Evolutionary conservation across 2,888 invertebrate species (phyloP).

Genomic region (Troilus luridus): DNA sequence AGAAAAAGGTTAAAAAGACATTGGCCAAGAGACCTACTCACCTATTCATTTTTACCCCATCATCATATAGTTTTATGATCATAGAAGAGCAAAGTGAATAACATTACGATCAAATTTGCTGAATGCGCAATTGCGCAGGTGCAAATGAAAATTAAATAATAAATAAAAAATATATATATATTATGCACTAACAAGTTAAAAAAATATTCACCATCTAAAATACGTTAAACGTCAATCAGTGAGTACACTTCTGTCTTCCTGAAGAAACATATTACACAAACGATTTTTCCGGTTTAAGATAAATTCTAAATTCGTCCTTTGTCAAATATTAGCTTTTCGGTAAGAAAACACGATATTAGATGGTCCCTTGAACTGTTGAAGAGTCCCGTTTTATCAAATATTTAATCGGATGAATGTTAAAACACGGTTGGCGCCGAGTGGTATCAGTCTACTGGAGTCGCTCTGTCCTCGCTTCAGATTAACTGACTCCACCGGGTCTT

Average conservation of each 20-base stretch:
- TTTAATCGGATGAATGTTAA: slow-evolving; percentile 38
- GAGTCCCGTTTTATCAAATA: background rate
- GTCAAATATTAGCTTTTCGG: slow-evolving; percentile 20
- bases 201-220: too few species aligned
- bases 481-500: background rate
- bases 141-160: too few species aligned
- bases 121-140: too few species aligned
- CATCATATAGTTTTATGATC: too few species aligned
- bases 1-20: too few species aligned
- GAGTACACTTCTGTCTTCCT: background rate
- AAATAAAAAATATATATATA: too few species aligned
- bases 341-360: slow-evolving; percentile 25
- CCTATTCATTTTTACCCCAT: too few species aligned
- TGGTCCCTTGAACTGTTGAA: slow-evolving; percentile 40
- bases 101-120: too few species aligned
- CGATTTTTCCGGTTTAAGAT: background rate
- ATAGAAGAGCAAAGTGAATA: too few species aligned
- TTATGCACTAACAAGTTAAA: too few species aligned
- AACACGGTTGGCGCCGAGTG: background rate
- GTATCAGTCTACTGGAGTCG: background rate
- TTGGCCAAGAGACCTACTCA: too few species aligned
- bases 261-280: background rate
- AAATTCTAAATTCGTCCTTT: background rate
- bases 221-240: background rate
- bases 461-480: slow-evolving; percentile 14